phyloP scores from a whole-genome alignment of 2,113 vertebrate genomes.

The Sakesphorus luctuosus region DNA sequence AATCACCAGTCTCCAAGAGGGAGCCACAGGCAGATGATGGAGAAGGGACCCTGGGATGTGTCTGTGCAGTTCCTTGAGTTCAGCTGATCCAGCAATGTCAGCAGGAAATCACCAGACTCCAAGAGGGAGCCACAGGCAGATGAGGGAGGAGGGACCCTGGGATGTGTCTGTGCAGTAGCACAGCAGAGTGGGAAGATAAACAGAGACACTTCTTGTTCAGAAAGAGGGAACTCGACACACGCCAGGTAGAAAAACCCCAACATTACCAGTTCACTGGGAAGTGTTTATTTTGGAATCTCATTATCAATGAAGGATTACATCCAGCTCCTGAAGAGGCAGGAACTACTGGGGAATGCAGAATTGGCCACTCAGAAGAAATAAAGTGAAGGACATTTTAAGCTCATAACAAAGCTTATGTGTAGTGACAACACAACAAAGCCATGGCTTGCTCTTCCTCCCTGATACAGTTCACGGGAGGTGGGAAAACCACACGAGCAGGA shows the following conservation, averaged over 20 bases:
- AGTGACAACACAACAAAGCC: neutral
- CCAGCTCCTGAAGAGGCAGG: neutral
- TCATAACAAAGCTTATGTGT: neutral
- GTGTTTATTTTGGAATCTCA: slow-evolving; percentile 1
- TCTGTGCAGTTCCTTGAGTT: too few species aligned
- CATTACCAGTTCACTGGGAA: neutral
- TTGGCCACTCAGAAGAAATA: neutral
- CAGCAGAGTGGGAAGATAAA: neutral
- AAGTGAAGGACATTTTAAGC: neutral
- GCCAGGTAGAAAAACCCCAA: neutral
- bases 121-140: neutral
- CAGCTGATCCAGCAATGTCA: neutral
- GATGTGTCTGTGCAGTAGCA: neutral
- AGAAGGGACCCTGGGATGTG: too few species aligned
- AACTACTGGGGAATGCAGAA: neutral
- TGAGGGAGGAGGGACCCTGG: neutral
- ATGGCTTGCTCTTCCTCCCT: neutral
- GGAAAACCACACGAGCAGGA: neutral
- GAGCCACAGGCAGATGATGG: too few species aligned
- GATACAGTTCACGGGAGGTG: neutral
- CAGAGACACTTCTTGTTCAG: neutral
- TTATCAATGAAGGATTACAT: slow-evolving; percentile 32
- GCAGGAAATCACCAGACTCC: neutral
- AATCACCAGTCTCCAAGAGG: too few species aligned
- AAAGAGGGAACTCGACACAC: neutral